These are phyloP conservation scores for Elysia chlorotica DNA, from an alignment of 1,140 invertebrate species.

Conservation along the genomic window DNA sequence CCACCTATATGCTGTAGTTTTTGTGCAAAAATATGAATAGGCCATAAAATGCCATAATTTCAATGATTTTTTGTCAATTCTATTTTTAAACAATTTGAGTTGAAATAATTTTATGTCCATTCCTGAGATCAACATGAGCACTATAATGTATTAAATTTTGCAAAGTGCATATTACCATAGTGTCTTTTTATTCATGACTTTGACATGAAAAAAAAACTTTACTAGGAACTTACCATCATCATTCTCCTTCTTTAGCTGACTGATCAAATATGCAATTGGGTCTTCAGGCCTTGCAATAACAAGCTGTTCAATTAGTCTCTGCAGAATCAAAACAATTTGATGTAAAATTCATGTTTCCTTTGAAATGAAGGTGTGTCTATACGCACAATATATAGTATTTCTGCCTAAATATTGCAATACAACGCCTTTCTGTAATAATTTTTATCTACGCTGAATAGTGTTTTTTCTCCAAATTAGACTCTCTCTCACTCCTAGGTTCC, in stretches of 20 bases:
- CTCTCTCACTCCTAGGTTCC: too few species aligned
- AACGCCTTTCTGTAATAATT: too few species aligned
- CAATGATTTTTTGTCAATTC: not conserved
- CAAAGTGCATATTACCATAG: too few species aligned
- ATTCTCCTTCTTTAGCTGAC: conserved; percentile 57
- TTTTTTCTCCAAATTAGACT: too few species aligned
- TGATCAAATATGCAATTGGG: conserved; percentile 56
- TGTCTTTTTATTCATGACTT: not conserved
- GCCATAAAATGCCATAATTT: conserved; percentile 21
- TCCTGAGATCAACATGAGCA: not conserved
- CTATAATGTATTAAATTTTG: not conserved
- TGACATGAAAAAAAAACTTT: not conserved
- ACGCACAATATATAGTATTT: too few species aligned
- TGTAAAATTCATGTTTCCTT: not conserved
- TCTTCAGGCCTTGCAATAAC: conserved; percentile 57
- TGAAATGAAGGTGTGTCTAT: not conserved
- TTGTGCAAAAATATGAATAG: too few species aligned
- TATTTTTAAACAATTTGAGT: not conserved
- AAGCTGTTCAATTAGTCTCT: conserved; percentile 57
- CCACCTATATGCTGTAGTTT: too few species aligned
- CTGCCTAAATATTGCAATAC: too few species aligned
- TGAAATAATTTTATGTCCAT: not conserved
- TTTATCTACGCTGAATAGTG: too few species aligned
- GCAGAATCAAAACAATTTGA: not conserved
- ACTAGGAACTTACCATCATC: conserved; percentile 53